Percentiles rank a stretch among this genome's conserved stretches.
phyloP scores from a whole-genome alignment of 2,888 invertebrate genomes.

The Cryptocheilus praepositus region DNA sequence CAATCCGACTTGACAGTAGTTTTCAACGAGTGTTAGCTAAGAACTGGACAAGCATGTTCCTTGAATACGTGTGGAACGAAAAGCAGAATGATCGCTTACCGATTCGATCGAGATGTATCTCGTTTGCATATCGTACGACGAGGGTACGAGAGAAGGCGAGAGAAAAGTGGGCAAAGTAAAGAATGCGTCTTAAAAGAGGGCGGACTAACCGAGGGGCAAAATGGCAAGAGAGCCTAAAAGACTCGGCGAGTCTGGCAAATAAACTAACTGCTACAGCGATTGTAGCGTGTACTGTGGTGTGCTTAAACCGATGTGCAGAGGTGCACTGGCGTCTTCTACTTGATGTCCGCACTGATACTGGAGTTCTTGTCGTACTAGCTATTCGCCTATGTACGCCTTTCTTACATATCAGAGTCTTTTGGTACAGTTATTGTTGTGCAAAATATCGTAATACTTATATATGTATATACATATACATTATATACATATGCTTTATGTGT shows the following conservation, averaged over 20 bases:
- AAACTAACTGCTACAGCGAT: slow-evolving; percentile 57
- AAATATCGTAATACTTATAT: slow-evolving; percentile 44
- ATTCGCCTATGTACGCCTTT: slow-evolving; percentile 67
- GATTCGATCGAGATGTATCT: no score
- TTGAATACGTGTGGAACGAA: no score
- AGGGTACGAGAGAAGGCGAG: background rate
- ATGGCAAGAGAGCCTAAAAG: background rate
- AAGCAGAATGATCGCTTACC: no score
- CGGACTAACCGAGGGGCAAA: no score
- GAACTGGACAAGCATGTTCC: no score
- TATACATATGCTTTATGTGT: slow-evolving; percentile 68
- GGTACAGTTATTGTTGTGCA: slow-evolving; percentile 60
- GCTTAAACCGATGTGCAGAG: slow-evolving; percentile 68
- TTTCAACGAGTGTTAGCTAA: no score
- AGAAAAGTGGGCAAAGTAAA: background rate
- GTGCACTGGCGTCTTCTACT: slow-evolving; percentile 65
- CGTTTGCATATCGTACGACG: no score
- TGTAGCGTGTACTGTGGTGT: slow-evolving; percentile 67
- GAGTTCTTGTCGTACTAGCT: slow-evolving; percentile 71
- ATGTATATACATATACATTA: slow-evolving; percentile 40
- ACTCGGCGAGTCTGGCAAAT: background rate
- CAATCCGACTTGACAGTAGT: no score
- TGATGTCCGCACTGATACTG: slow-evolving; percentile 68
- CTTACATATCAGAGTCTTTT: slow-evolving; percentile 48
- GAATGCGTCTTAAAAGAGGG: background rate